These are phyloP conservation scores for Drosophila watanabei DNA, from an alignment of 1,140 invertebrate genomes.

Conservation along the genomic window DNA sequence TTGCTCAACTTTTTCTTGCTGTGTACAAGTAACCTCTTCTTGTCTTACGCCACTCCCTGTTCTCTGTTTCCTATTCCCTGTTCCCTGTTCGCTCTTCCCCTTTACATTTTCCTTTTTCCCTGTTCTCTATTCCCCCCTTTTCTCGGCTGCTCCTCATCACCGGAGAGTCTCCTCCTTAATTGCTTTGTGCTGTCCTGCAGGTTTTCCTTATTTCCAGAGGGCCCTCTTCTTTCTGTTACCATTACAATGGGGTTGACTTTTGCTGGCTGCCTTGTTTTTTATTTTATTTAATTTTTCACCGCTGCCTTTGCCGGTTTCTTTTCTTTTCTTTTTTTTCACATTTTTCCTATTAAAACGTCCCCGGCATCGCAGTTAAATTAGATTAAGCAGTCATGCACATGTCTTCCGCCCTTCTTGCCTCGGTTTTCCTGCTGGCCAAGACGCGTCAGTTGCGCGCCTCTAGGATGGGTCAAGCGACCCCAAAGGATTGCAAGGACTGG, in stretches of 20 bases:
- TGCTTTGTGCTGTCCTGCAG: conserved; percentile 68
- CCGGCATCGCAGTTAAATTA: conserved; percentile 67
- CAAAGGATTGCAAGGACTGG: not conserved
- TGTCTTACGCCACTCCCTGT: conserved; percentile 5
- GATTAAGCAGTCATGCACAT: conserved; percentile 81
- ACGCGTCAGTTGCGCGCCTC: conserved; percentile 23
- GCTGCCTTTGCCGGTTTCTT: not conserved
- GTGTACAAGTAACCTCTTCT: not conserved
- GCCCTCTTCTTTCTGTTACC: conserved; percentile 30
- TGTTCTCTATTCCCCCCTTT: conserved; percentile 25
- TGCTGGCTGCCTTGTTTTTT: conserved; percentile 25
- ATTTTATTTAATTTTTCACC: conserved; percentile 27
- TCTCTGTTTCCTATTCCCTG: conserved; percentile 4
- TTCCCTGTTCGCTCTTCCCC: conserved; percentile 17
- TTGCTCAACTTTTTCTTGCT: not conserved
- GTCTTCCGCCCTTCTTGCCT: conserved; percentile 40
- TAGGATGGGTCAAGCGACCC: conserved; percentile 7
- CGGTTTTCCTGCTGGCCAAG: conserved; percentile 23
- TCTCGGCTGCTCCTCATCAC: conserved; percentile 19
- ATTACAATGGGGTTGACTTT: conserved; percentile 37
- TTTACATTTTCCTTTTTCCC: not conserved
- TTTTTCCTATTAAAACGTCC: conserved; percentile 66
- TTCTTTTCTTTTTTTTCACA: conserved; percentile 31
- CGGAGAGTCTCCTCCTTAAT: conserved; percentile 66
- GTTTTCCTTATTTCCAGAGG: conserved; percentile 72